A percentile compares a stretch with the other conserved stretches of the same genome.
Conservation (phyloP, 2,113 vertebrate species). For the Dasyurus viverrinus region DNA sequence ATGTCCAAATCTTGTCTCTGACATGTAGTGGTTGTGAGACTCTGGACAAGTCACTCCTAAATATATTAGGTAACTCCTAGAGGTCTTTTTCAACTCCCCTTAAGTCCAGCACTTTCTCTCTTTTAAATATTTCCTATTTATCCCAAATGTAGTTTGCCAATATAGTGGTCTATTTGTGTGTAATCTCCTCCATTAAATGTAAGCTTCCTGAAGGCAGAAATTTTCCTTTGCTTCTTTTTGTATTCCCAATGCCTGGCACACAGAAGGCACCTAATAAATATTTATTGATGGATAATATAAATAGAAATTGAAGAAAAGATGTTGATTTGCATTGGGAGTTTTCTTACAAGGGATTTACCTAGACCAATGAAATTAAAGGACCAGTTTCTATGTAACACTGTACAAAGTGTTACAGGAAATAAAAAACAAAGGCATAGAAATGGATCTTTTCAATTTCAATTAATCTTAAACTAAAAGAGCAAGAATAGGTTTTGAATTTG, state of each 20-base stretch:
- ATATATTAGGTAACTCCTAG: neutral
- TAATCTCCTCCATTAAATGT: neutral
- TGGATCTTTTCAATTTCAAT: too few relatives aligned
- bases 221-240: neutral
- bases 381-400: neutral
- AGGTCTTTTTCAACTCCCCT: neutral
- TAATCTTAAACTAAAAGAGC: too few relatives aligned
- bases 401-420: neutral
- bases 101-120: neutral
- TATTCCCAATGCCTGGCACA: neutral
- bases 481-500: too few relatives aligned
- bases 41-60: neutral
- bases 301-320: neutral
- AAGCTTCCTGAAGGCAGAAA: neutral
- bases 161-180: neutral
- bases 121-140: neutral
- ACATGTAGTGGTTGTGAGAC: neutral
- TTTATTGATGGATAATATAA: neutral
- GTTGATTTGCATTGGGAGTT: neutral
- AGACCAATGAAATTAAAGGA: neutral
- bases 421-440: too few relatives aligned
- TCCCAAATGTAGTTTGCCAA: neutral
- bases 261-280: neutral
- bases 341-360: neutral
- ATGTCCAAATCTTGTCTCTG: neutral